Evolutionary conservation across 2,888 invertebrate genomes (phyloP).

Genomic region (Protophormia terraenovae): DNA sequence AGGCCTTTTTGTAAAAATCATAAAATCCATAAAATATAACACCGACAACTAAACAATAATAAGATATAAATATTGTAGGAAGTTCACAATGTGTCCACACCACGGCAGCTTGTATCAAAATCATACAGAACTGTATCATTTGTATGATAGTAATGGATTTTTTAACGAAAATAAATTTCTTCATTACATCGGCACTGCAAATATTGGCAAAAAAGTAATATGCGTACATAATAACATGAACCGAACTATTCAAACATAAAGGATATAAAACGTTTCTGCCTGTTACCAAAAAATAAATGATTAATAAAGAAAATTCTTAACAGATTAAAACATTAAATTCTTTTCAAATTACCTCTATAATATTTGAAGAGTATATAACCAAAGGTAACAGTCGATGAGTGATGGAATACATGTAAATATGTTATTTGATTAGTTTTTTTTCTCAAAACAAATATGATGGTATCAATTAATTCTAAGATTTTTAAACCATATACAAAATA

Average conservation of each 20-base stretch:
- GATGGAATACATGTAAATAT: conserved; percentile 88
- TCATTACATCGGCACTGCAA: conserved; percentile 83
- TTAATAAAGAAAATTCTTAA: background rate
- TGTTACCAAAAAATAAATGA: conserved; percentile 80
- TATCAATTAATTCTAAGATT: conserved; percentile 86
- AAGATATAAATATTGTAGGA: conserved; percentile 81
- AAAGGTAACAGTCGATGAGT: conserved; percentile 84
- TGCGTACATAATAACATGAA: conserved; percentile 90
- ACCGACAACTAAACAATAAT: conserved; percentile 85
- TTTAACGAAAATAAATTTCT: conserved; percentile 84
- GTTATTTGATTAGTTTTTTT: conserved; percentile 88
- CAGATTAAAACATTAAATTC: background rate
- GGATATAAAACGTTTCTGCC: conserved; percentile 86
- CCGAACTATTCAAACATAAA: conserved; percentile 85
- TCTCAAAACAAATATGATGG: conserved; percentile 87
- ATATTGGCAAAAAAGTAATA: conserved; percentile 87
- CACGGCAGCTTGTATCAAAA: conserved; percentile 84
- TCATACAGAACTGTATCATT: conserved; percentile 88
- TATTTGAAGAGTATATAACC: conserved; percentile 85
- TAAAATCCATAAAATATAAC: conserved; percentile 88
- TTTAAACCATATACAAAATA: conserved; percentile 87
- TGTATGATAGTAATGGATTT: conserved; percentile 85
- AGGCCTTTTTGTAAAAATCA: conserved; percentile 85
- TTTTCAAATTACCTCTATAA: conserved; percentile 85
- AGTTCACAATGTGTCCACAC: conserved; percentile 81